These are phyloP conservation scores for Psilopsiagon aymara DNA, from an alignment of 2,113 vertebrate genomes.

Conservation along the genomic window DNA sequence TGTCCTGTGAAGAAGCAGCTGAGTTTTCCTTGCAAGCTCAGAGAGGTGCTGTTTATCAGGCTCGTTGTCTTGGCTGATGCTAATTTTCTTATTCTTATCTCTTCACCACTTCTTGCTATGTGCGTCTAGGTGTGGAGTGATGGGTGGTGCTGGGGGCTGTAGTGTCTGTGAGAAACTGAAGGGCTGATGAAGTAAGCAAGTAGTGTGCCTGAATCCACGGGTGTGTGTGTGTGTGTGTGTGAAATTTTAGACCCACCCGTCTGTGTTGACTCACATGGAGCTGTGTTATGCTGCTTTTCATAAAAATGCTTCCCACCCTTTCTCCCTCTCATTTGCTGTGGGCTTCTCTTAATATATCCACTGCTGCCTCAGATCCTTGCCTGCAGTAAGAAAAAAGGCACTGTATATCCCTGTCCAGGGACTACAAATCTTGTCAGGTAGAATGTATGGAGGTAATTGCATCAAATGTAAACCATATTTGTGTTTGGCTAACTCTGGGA, in stretches of 20 bases:
- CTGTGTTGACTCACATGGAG: neutral
- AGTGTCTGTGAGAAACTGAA: neutral
- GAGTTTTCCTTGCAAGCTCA: neutral
- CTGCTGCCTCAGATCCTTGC: neutral
- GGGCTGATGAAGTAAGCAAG: neutral
- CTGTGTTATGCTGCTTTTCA: neutral
- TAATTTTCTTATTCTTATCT: neutral
- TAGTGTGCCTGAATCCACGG: neutral
- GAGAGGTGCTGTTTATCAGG: neutral
- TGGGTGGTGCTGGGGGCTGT: neutral
- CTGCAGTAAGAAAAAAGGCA: neutral
- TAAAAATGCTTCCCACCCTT: constrained; percentile 2
- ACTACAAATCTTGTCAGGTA: neutral
- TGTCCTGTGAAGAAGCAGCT: neutral
- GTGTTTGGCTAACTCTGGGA: neutral
- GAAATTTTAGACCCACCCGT: neutral
- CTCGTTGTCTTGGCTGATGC: neutral
- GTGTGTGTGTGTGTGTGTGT: no score
- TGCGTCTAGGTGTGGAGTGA: neutral
- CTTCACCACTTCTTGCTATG: neutral
- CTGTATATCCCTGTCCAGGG: neutral
- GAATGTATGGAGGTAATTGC: neutral
- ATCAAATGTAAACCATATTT: neutral
- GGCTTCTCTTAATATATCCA: neutral
- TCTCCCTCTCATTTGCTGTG: neutral